Conservation (phyloP, 37 sponge, comb jelly and placozoan species). For the Trichoplax adhaerens region DNA sequence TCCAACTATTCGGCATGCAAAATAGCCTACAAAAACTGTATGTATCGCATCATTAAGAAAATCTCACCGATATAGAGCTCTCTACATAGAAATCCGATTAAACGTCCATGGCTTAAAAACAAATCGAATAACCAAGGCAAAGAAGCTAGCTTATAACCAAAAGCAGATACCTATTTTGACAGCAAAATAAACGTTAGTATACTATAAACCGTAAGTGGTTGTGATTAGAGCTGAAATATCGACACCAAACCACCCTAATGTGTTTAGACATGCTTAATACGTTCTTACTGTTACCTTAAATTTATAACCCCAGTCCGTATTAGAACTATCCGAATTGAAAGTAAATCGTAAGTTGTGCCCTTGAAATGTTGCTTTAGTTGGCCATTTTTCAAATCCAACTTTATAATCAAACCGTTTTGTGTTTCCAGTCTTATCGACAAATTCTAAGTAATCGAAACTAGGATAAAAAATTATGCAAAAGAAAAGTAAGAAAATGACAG, state of each 20-base stretch:
- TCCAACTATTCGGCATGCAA: too few relatives aligned
- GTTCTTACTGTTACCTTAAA: constrained; percentile 40
- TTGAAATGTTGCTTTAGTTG: constrained; percentile 12
- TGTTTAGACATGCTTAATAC: too few relatives aligned
- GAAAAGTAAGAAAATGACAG: background rate
- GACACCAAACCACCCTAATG: background rate
- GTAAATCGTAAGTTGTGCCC: constrained; percentile 40
- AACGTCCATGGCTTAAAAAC: constrained; percentile 11
- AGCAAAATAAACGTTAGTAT: too few relatives aligned
- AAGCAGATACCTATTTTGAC: constrained; percentile 33
- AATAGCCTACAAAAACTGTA: background rate
- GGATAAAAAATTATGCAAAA: background rate
- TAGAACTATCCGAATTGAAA: constrained; percentile 56
- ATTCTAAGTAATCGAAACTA: constrained; percentile 59
- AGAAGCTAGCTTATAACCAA: constrained; percentile 16
- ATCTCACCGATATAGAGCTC: background rate
- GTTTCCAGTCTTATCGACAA: constrained; percentile 32
- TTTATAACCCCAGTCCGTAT: constrained; percentile 69
- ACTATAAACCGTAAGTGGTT: too few relatives aligned
- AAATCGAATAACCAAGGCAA: constrained; percentile 57
- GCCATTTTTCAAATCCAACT: constrained; percentile 43
- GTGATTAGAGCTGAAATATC: too few relatives aligned
- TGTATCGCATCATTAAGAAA: background rate
- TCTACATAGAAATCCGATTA: constrained; percentile 44
- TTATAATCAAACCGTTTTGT: constrained; percentile 31